phyloP scores from a whole-genome alignment of 2,113 vertebrate genomes.

The Pachypanchax playfairii region DNA sequence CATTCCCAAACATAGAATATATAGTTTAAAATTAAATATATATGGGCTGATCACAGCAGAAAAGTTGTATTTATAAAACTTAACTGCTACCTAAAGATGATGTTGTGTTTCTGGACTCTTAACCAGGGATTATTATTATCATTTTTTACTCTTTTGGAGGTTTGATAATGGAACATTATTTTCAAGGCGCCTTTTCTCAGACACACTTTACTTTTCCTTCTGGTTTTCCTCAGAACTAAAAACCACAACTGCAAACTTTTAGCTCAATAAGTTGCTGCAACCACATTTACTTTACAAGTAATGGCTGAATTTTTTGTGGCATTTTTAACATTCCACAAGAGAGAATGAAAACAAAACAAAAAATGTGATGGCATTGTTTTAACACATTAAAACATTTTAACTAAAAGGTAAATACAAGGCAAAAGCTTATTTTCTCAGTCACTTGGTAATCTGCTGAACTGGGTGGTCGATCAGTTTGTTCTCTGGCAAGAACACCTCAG shows the following conservation, averaged over 20 bases:
- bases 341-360: constrained; percentile 17
- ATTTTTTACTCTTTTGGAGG: too few species aligned
- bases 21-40: neutral
- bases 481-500: constrained; percentile 30
- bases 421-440: too few species aligned
- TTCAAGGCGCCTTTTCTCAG: neutral
- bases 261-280: constrained; percentile 3
- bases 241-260: neutral
- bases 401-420: too few species aligned
- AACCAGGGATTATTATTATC: too few species aligned
- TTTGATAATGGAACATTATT: constrained; percentile 5
- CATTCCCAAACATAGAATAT: neutral
- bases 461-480: constrained; percentile 3
- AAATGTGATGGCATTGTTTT: neutral
- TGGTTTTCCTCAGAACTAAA: constrained; percentile 32
- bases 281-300: constrained; percentile 22
- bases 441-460: neutral
- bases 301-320: constrained; percentile 3
- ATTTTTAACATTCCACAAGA: neutral
- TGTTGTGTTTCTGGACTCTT: too few species aligned
- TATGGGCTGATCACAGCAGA: neutral
- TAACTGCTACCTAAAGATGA: too few species aligned
- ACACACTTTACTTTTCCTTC: constrained; percentile 27
- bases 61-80: neutral
- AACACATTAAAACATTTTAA: neutral